Evolutionary conservation across 2,797 vertebrate genomes (phyloP), one percentile per base, ranked within the genome.

Genomic region (Pipistrellus kuhlii): DNA sequence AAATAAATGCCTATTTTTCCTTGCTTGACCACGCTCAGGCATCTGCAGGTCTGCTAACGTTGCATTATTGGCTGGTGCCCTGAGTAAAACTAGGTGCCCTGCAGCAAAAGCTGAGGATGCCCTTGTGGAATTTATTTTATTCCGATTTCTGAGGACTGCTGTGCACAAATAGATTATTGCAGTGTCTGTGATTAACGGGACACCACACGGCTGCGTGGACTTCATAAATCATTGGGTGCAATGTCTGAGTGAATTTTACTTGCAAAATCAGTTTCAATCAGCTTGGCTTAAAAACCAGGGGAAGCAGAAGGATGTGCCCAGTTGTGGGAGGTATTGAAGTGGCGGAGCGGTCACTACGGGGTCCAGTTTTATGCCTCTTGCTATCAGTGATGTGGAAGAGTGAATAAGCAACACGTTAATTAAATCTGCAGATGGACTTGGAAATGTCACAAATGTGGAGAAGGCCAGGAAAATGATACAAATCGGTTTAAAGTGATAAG

Each of bases 141-240:
- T 93, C 97, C 96, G 10, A 97, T 96, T 97, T 97, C 97, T 95
- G 97, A 97, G 97, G 95, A 84, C 95, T 90, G 76, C 97, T 97
- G 97, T 95, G 97, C 97, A 97, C 96, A 97, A 97, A 97, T 95
- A 96, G 97, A 97, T 97, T 97, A 97, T 97, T 97, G 96, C 97
- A 94, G 96, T 97, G 90, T 96, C 94, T 97, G 96, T 97, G 97
- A 97, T 97, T 97, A 97, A 97, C 97, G 97, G 93, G 93, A 95
- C 88, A 97, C 96, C 84, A 62, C 95, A 94, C 1, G 69, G 95
- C 95, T 96, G 93, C 20, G 23, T 95, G 96, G 95, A 96, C 97
- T 97, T 97, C 96, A 97, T 97, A 97, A 97, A 97, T 97, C 97
- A 97, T 93, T 95, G 86, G 92, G 82, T 88, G 96, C 90, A 62